Percentiles rank a stretch among this genome's conserved stretches.
phyloP scores from a whole-genome alignment of 2,113 vertebrate genomes.

The Proterorhinus semilunaris region DNA sequence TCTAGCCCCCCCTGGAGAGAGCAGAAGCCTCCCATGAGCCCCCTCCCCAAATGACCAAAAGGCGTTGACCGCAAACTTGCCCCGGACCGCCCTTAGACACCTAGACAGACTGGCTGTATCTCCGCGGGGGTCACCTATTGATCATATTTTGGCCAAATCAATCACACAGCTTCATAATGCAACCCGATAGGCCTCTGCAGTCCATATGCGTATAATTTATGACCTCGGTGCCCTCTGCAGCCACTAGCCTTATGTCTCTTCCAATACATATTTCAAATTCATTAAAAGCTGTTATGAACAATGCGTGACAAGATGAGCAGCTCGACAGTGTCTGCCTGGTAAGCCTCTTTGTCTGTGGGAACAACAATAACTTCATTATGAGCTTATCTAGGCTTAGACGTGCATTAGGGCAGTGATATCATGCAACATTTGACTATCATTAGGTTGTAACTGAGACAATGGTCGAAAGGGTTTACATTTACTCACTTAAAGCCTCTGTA shows the following conservation, averaged over 20 bases:
- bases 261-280: slow-evolving; percentile 1
- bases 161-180: slow-evolving; percentile 53
- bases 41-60: slow-evolving; percentile 60
- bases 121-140: slow-evolving; percentile 40
- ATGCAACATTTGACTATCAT: slow-evolving; percentile 14
- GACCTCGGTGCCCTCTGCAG: slow-evolving; percentile 7
- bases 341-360: slow-evolving; percentile 12
- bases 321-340: not conserved
- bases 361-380: slow-evolving; percentile 24
- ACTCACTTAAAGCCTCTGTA: not conserved
- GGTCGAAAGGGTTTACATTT: not conserved
- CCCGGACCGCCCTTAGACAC: slow-evolving; percentile 25
- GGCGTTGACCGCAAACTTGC: slow-evolving; percentile 38
- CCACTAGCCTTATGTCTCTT: slow-evolving; percentile 2
- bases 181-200: slow-evolving; percentile 49
- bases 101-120: slow-evolving; percentile 11
- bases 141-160: slow-evolving; percentile 59
- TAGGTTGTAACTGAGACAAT: slow-evolving; percentile 16
- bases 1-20: slow-evolving; percentile 32
- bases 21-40: slow-evolving; percentile 65
- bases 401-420: slow-evolving; percentile 14
- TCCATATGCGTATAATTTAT: slow-evolving; percentile 52
- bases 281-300: not conserved
- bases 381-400: slow-evolving; percentile 27
- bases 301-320: not conserved